Base-by-base conservation (phyloP, 2,797 vertebrate genomes). In the Amazonetta brasiliensis region DNA sequence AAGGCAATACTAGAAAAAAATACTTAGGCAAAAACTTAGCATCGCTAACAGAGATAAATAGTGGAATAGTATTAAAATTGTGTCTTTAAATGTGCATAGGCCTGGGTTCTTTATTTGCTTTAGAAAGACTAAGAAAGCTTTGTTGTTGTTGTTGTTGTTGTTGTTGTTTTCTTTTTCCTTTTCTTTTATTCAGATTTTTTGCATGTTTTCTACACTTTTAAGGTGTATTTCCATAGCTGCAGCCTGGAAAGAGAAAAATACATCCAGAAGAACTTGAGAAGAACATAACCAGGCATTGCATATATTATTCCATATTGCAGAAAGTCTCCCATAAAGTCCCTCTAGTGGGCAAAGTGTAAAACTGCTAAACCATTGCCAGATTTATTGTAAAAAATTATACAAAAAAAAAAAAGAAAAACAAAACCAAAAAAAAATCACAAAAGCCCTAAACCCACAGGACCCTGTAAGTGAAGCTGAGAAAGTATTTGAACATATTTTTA, bases 311-410 rank as follows among this genome's bases (percentile, higher is more conserved):
- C 12, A 2, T 44, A 7, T 0, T 9, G 25, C 23, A 30, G 64
- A 63, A 52, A 85, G 28, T 25, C 3, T 43, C 15, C n/a, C 1
- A 0, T 8, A 26, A 13, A 8, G 52, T 86, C 90, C 86, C 73
- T 96, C 94, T 91, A 76, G 94, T 94, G 94, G 87, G n/a, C 17
- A 83, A 84, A 92, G 17, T 0, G 8, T 43, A 76, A 67, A 84
- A 26, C 23, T 86, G 37, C 41, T 63, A 13, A 56, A 58, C 6
- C 14, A 3, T 3, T 26, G 11, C 54, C 48, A 30, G 39, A 31
- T 46, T 56, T 60, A 5, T 67, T 7, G 6, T 5, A 14, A 50
- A 35, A 74, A 80, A 83, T 59, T 22, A 8, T 8, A 46, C 1
- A 13, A 56, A 85, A 83, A 54, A 9, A 8, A 64, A 69, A 43